Conservation (phyloP, 2,888 invertebrate genomes). For the Cheilosia pagana region DNA sequence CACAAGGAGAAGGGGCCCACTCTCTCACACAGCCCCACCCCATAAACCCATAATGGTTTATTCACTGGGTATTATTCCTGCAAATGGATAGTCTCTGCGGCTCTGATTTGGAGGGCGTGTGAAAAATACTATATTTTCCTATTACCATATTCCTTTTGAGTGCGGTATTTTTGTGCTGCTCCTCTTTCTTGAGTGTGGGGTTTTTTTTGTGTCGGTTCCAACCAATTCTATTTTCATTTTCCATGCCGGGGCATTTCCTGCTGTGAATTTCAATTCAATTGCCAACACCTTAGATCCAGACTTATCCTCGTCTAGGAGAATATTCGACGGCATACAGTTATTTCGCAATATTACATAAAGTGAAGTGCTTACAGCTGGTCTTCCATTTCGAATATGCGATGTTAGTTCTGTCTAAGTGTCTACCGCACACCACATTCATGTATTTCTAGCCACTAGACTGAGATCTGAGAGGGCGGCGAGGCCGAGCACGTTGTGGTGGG, state of each 20-base stretch:
- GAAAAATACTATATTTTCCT: conserved; percentile 71
- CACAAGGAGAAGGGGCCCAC: conserved; percentile 22
- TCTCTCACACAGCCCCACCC: conserved; percentile 29
- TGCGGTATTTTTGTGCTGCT: conserved; percentile 14
- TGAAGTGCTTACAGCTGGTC: conserved; percentile 55
- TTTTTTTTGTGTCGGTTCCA: conserved; percentile 25
- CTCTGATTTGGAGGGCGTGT: conserved; percentile 74
- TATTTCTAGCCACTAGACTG: conserved; percentile 20
- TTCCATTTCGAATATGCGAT: conserved; percentile 51
- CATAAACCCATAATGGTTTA: conserved; percentile 73
- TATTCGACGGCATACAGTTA: conserved; percentile 38
- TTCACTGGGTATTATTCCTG: conserved; percentile 72
- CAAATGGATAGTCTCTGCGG: conserved; percentile 73
- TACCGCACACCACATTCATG: conserved; percentile 30
- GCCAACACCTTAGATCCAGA: conserved; percentile 40
- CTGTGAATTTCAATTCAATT: conserved; percentile 70
- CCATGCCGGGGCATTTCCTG: conserved; percentile 62
- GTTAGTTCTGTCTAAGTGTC: conserved; percentile 1
- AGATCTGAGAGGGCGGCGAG: background rate
- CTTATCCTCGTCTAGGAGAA: conserved; percentile 26
- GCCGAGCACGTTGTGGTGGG: too few species aligned
- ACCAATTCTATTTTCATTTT: conserved; percentile 66
- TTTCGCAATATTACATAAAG: conserved; percentile 51
- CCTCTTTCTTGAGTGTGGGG: conserved; percentile 16
- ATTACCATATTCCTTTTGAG: conserved; percentile 73